phyloP scores from a whole-genome alignment of 2,797 vertebrate species.

The Enteromius fasciolatus region DNA sequence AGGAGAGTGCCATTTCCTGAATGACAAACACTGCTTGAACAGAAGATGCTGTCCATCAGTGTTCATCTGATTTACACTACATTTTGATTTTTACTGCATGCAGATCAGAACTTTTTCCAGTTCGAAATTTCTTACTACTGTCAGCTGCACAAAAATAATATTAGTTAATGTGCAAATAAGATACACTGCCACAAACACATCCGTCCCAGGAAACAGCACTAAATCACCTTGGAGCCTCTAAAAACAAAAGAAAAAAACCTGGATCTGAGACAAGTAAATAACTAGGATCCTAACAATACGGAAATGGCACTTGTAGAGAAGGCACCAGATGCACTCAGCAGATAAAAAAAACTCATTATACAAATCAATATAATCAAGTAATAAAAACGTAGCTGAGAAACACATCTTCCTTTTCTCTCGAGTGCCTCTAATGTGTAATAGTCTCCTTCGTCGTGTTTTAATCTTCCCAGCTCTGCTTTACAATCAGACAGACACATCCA shows the following conservation, averaged over 20 bases:
- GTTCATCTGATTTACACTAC: background rate
- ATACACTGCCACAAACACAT: background rate
- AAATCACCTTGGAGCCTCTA: background rate
- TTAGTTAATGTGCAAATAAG: background rate
- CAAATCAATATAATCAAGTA: constrained; percentile 1
- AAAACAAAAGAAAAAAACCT: background rate
- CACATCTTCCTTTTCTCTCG: background rate
- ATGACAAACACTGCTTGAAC: constrained; percentile 18
- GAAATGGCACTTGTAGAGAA: background rate
- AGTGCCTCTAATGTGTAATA: background rate
- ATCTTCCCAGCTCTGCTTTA: background rate
- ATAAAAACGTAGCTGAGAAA: background rate
- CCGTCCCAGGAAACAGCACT: background rate
- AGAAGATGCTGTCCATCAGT: constrained; percentile 10
- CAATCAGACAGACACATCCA: background rate
- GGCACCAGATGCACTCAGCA: constrained; percentile 6
- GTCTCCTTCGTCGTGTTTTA: background rate
- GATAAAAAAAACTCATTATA: background rate
- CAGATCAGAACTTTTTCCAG: background rate
- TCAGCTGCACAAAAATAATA: background rate
- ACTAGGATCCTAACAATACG: constrained; percentile 1
- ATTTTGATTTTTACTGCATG: background rate
- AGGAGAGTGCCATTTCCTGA: background rate
- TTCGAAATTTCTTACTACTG: background rate
- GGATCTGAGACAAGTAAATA: background rate